These are phyloP conservation scores for Prosapia bicincta DNA, from an alignment of 2,888 invertebrate species.

Conservation along the genomic window DNA sequence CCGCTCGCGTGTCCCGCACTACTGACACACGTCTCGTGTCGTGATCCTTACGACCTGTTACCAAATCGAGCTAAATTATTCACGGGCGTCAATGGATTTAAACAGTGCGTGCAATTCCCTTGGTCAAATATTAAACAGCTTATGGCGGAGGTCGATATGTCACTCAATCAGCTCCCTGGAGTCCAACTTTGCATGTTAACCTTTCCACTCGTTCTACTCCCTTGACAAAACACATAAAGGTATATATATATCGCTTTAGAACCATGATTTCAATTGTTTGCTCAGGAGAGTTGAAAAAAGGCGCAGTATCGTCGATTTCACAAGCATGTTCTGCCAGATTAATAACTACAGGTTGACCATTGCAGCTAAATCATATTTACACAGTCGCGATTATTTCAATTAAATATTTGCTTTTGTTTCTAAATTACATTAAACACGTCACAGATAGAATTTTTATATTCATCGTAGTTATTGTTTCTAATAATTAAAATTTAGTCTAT, in stretches of 20 bases:
- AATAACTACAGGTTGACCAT: too few species aligned
- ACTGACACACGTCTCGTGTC: not conserved
- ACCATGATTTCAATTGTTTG: not conserved
- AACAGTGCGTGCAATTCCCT: not conserved
- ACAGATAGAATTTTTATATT: too few species aligned
- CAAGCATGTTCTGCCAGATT: too few species aligned
- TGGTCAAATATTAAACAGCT: constrained; percentile 2
- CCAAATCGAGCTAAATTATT: constrained; percentile 2
- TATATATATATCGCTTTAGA: not conserved
- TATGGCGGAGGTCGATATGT: not conserved
- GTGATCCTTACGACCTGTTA: not conserved
- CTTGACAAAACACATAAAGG: not conserved
- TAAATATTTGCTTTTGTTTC: too few species aligned
- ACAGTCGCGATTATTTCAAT: too few species aligned
- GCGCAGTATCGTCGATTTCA: too few species aligned
- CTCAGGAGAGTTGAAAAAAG: not conserved
- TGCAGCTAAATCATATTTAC: too few species aligned
- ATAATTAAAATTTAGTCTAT: too few species aligned
- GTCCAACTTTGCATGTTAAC: not conserved
- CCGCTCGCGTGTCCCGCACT: not conserved
- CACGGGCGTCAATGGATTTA: not conserved
- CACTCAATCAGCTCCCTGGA: not conserved
- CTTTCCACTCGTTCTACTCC: not conserved
- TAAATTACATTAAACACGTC: too few species aligned
- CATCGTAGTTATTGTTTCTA: too few species aligned